Conservation (phyloP, 1,140 invertebrate genomes). For the Melanaphis sacchari region DNA sequence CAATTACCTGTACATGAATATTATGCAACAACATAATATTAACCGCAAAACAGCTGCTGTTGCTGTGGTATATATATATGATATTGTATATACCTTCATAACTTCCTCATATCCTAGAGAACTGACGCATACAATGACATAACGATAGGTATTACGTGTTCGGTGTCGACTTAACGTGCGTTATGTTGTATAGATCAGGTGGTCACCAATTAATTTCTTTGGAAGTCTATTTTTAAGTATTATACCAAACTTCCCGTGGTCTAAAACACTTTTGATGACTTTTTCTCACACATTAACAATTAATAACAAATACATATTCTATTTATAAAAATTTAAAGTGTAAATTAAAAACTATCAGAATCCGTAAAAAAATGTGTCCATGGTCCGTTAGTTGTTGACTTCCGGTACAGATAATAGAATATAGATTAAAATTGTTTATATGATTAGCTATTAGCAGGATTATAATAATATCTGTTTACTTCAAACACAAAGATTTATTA, state of each 20-base stretch:
- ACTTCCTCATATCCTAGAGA: not conserved
- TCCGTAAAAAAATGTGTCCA: too few relatives aligned
- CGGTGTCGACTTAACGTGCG: not conserved
- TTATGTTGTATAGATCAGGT: not conserved
- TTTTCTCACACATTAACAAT: too few relatives aligned
- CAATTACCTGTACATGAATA: not conserved
- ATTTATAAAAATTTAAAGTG: too few relatives aligned
- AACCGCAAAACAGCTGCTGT: not conserved
- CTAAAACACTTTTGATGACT: too few relatives aligned
- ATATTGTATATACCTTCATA: not conserved
- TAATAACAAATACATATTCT: too few relatives aligned
- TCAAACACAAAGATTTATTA: not conserved
- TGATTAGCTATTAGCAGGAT: not conserved
- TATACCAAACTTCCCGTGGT: too few relatives aligned
- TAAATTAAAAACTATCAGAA: too few relatives aligned
- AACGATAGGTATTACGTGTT: not conserved
- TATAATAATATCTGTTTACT: not conserved
- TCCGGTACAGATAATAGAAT: not conserved
- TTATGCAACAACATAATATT: not conserved
- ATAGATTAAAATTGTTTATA: not conserved
- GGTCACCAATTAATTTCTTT: too few relatives aligned
- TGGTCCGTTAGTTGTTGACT: too few relatives aligned
- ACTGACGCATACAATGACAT: not conserved
- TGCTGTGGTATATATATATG: not conserved
- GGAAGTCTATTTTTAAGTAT: too few relatives aligned